phyloP scores from a whole-genome alignment of 2,888 invertebrate species.

The Caenorhabditis wallacei region DNA sequence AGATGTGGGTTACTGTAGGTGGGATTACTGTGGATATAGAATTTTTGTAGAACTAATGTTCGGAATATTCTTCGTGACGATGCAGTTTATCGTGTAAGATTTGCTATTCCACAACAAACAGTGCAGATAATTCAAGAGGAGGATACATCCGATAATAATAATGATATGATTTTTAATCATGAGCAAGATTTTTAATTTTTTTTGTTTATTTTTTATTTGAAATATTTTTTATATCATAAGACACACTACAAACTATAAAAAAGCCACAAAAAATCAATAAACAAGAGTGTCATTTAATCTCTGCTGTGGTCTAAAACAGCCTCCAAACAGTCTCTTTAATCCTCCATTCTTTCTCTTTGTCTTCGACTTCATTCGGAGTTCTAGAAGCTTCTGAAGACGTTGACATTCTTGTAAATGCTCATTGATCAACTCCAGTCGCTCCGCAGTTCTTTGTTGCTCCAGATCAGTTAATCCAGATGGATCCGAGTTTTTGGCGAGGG shows the following conservation, averaged over 20 bases:
- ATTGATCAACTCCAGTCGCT: slow-evolving; percentile 75
- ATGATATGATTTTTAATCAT: slow-evolving; percentile 10
- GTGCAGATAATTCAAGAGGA: slow-evolving; percentile 65
- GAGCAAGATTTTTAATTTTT: slow-evolving; percentile 7
- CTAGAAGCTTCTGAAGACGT: slow-evolving; percentile 75
- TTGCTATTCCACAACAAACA: slow-evolving; percentile 70
- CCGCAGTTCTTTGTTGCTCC: slow-evolving; percentile 52
- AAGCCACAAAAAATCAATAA: slow-evolving; percentile 3
- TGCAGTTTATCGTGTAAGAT: slow-evolving; percentile 72
- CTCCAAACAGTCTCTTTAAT: slow-evolving; percentile 49
- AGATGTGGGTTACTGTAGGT: slow-evolving; percentile 24
- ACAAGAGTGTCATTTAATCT: slow-evolving; percentile 10
- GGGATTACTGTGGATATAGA: neutral
- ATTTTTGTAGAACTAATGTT: slow-evolving; percentile 51
- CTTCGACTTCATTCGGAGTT: slow-evolving; percentile 71
- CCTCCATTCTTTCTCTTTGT: slow-evolving; percentile 44
- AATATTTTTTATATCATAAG: neutral
- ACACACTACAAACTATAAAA: slow-evolving; percentile 6
- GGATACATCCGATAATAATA: slow-evolving; percentile 18
- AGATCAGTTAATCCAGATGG: slow-evolving; percentile 52
- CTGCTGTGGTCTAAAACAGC: slow-evolving; percentile 48
- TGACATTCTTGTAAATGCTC: slow-evolving; percentile 79
- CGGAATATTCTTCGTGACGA: slow-evolving; percentile 69
- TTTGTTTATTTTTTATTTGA: neutral
- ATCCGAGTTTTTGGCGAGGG: slow-evolving; percentile 74